Percentiles rank a stretch among this genome's conserved stretches.
Evolutionary conservation across 2,113 vertebrate genomes (phyloP).

Genomic region (Puntigrus tetrazona): DNA sequence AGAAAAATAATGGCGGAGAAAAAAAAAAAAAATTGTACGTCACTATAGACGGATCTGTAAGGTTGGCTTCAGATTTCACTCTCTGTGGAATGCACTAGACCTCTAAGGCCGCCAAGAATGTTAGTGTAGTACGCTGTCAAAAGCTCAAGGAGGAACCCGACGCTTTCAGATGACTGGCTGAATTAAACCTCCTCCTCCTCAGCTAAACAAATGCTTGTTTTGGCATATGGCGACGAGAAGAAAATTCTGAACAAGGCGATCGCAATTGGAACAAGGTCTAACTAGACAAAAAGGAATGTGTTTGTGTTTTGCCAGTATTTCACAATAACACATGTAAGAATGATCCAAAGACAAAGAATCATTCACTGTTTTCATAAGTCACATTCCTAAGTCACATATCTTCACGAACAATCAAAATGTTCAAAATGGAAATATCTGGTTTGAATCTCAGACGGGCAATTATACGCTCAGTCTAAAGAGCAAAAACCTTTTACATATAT

Average conservation of each 20-base stretch:
- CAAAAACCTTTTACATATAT: conserved; percentile 3
- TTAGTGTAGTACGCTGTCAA: conserved; percentile 39
- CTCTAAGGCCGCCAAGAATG: conserved; percentile 44
- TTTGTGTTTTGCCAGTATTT: conserved; percentile 16
- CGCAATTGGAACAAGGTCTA: conserved; percentile 2
- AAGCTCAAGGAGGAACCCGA: conserved; percentile 40
- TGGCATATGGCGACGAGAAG: not conserved
- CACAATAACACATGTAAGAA: not conserved
- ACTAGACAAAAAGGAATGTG: conserved; percentile 31
- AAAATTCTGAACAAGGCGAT: not conserved
- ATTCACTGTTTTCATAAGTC: conserved; percentile 11
- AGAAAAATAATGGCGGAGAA: conserved; percentile 83
- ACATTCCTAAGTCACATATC: not conserved
- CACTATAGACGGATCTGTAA: conserved; percentile 81
- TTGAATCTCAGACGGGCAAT: not conserved
- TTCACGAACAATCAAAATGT: not conserved
- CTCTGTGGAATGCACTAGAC: conserved; percentile 67
- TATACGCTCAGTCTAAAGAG: not conserved
- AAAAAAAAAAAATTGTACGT: conserved; percentile 37
- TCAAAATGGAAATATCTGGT: not conserved
- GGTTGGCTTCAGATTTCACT: conserved; percentile 81
- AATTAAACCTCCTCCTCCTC: conserved; percentile 40
- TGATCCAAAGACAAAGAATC: conserved; percentile 13
- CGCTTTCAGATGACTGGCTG: conserved; percentile 31
- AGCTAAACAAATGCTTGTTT: conserved; percentile 45